Base-by-base conservation (phyloP, 1,140 invertebrate species). In the Brachionus calyciflorus region DNA sequence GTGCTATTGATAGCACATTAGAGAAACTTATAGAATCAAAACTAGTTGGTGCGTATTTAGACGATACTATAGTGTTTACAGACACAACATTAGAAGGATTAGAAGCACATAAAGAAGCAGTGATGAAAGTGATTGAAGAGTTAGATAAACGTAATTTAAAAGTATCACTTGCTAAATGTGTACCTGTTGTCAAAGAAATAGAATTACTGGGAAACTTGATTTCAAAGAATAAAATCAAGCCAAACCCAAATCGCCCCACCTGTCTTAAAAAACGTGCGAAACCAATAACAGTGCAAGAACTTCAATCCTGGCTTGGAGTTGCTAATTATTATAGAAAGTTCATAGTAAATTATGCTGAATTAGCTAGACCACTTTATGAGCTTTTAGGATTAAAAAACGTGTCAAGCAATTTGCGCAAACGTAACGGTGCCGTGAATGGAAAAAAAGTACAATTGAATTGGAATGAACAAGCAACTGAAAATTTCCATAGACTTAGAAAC, bases 281-380 rank as follows among this genome's bases (percentile, higher is more conserved):
- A 37, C 79, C 80, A 44, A 80, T 65, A 44, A 82, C 76, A 76
- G 65, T 80, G 4, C 81, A 82, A 41, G 81, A 86, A 44, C 28
- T 87, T 0, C 78, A 82, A 48, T 21, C 79, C 12, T 87, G 88
- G 77, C 44, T 68, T 41, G 63, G 63, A 10, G 4, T 68, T 21
- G 24, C 63, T 14, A 44, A 24, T 40, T 68, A 40, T 46, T 46
- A 40, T 24, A 4, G 63, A 3, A 37, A n/a, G 17, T 68, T 68
- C 19, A 68, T 68, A 9, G 19, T 24, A 19, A 46, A 40, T 41
- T 68, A 68, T 46, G 63, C 63, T 14, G 9, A 10, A 3, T 12
- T 68, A 3, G 63, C 63, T 21, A 7, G n/a, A 46, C 63, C 63
- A 46, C n/a, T 68, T 7, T 19, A 17, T 5, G 63, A 41, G 12